phyloP scores from a whole-genome alignment of 1,140 invertebrate species.

The Zaprionus davidi region DNA sequence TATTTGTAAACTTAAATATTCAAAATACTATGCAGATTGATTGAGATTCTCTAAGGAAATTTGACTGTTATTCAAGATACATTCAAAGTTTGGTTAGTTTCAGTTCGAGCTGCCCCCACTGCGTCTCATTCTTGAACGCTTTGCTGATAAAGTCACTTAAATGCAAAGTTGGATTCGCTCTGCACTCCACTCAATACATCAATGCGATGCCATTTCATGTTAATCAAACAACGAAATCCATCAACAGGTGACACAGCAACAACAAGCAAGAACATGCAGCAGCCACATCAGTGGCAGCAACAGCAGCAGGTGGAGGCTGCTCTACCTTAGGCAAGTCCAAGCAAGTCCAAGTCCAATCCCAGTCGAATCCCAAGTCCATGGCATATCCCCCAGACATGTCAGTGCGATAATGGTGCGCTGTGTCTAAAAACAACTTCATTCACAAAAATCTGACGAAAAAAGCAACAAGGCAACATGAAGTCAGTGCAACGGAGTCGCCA shows the following conservation, averaged over 20 bases:
- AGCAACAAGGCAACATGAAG: conserved; percentile 19
- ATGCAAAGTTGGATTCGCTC: conserved; percentile 39
- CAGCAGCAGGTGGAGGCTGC: conserved; percentile 42
- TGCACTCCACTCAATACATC: conserved; percentile 66
- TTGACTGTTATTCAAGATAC: neutral
- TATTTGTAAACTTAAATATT: neutral
- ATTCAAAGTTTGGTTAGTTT: neutral
- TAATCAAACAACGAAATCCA: conserved; percentile 82
- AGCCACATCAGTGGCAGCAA: conserved; percentile 27
- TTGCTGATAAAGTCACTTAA: conserved; percentile 56
- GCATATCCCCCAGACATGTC: conserved; percentile 76
- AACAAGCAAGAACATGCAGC: conserved; percentile 31
- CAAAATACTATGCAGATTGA: too few relatives aligned
- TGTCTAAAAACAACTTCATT: conserved; percentile 78
- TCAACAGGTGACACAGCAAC: conserved; percentile 75
- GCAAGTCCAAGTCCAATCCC: neutral
- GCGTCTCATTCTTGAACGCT: neutral
- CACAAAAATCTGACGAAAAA: conserved; percentile 77
- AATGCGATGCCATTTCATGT: conserved; percentile 79
- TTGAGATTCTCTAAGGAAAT: neutral
- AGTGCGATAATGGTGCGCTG: conserved; percentile 75
- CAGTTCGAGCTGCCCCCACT: neutral
- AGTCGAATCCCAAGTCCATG: conserved; percentile 22
- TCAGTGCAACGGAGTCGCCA: conserved; percentile 31
- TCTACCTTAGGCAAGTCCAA: neutral